Percentiles rank a stretch among this genome's conserved stretches.
Conservation (phyloP, 2,888 invertebrate genomes). For the Hypolimnas misippus region DNA sequence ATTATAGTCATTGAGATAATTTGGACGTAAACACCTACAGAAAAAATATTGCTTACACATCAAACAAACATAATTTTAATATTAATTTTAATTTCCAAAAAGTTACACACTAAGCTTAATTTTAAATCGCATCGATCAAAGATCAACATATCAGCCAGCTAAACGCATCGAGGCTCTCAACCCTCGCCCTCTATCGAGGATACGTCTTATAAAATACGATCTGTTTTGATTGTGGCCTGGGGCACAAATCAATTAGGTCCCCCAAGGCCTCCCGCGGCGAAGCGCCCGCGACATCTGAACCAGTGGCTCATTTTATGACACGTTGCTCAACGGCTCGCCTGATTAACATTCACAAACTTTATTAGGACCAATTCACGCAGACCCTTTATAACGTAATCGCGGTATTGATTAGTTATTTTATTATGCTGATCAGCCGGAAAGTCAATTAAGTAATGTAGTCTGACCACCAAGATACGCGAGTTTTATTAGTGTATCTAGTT, state of each 20-base stretch:
- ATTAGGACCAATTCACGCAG: constrained; percentile 74
- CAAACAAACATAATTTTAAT: not conserved
- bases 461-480: constrained; percentile 30
- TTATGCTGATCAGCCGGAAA: constrained; percentile 38
- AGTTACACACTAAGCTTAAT: too few species aligned
- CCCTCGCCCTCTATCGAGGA: constrained; percentile 59
- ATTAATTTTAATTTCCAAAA: constrained; percentile 43
- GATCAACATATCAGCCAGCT: constrained; percentile 37
- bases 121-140: too few species aligned
- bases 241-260: constrained; percentile 84
- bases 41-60: not conserved
- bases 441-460: constrained; percentile 19
- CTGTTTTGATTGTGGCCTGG: constrained; percentile 85
- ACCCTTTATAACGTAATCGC: constrained; percentile 44
- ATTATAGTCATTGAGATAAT: not conserved
- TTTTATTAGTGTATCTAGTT: constrained; percentile 19
- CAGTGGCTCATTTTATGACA: constrained; percentile 84
- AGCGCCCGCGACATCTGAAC: constrained; percentile 73
- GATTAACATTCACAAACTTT: constrained; percentile 82
- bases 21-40: not conserved
- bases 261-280: constrained; percentile 69
- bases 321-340: constrained; percentile 78
- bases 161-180: constrained; percentile 40
- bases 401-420: constrained; percentile 58
- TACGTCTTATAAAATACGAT: constrained; percentile 84